Base-by-base conservation (phyloP, 2,888 invertebrate genomes). In the Cryptosula pallasiana region DNA sequence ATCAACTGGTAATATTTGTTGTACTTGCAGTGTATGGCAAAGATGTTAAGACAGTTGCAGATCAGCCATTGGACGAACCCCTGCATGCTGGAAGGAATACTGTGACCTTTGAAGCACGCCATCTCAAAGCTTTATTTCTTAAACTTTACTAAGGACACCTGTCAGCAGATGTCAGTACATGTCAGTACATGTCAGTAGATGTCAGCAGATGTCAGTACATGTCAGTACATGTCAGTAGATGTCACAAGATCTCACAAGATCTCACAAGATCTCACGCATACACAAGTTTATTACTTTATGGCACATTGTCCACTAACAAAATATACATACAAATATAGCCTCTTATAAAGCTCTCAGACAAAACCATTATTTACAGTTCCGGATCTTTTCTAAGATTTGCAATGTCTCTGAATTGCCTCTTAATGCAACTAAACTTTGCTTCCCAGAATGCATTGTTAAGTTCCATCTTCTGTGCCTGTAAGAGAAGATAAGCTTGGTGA, bases 71-170 rank as follows among this genome's bases (percentile, higher is more conserved):
- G 78, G 91, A 92, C 80, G 88, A 89, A 3, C 89, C 89, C 78
- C 80, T 87, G 74, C 88, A 89, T 75, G 87, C 89, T 72, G 93
- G 93, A 1, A 92, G 92, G 80, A 93, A 94, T 84, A 94, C 94
- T 0, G 94, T 95, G 0, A 92, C 94, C 0, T 95, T 92, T 79
- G 95, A 96, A 87, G 91, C 95, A 0, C 87, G 95, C 72, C 88
- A 91, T 74, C 86, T 95, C 55, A 92, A 94, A 81, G 90, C 91
- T 78, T 88, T 95, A 80, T 88, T 95, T 75, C 87, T 92, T 5
- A 83, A 86, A 75, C 81, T 88, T 29, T 32, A 63, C 32, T 63
- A 32, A 63, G 57, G 20, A 45, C 45, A 45, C 5, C n/a, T n/a
- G n/a, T n/a, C n/a, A n/a, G n/a, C n/a, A n/a, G n/a, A n/a, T n/a